Base-by-base conservation (phyloP, 2,797 vertebrate genomes). In the Sebastes matsubarae region DNA sequence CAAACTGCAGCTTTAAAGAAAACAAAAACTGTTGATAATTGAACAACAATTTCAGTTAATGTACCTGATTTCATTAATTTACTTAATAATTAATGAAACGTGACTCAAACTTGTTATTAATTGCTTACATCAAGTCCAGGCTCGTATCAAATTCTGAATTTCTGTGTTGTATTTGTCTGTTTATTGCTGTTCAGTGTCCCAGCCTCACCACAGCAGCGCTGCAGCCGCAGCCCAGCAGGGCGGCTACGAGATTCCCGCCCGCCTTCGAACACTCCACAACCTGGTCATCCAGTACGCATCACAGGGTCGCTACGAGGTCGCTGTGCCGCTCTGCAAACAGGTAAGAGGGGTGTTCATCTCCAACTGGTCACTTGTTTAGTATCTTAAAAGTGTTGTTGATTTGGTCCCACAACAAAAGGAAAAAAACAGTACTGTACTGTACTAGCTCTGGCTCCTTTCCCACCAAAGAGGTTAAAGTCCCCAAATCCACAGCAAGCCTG, bases 271-370 rank as follows among this genome's bases (percentile, higher is more conserved):
- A 0, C 95, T 98, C 38, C 97, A 98, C 94, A 97, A 97, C 93
- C 95, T 98, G 18, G 97, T 98, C 63, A 97, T 98, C 93, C 97
- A 98, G 95, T 98, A 98, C 0, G 97, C 97, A 0, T 95, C 97
- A 1, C 97, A 98, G 93, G 97, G 97, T 8, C 95, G 97, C 11
- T 98, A 98, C 0, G 97, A 98, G 90, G 97, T 98, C 3, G 97
- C 97, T 0, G 97, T 97, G 8, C 97, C 97, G 0, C 96, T 98
- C 54, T 98, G 97, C 86, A 97, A 97, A 72, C 97, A 94, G 92
- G 94, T 93, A 34, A 46, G 78, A 22, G 6, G 4, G 1, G 1
- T 14, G 6, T 29, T 22, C 2, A 8, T 1, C 24, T 27, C 63
- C 34, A n/a, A 8, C 50, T 52, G 20, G 20, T n/a, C 13, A 2